A percentile compares a stretch with the other conserved stretches of the same genome.
These are phyloP conservation scores for Athene cunicularia DNA, from an alignment of 2,113 vertebrate species.

Conservation along the genomic window DNA sequence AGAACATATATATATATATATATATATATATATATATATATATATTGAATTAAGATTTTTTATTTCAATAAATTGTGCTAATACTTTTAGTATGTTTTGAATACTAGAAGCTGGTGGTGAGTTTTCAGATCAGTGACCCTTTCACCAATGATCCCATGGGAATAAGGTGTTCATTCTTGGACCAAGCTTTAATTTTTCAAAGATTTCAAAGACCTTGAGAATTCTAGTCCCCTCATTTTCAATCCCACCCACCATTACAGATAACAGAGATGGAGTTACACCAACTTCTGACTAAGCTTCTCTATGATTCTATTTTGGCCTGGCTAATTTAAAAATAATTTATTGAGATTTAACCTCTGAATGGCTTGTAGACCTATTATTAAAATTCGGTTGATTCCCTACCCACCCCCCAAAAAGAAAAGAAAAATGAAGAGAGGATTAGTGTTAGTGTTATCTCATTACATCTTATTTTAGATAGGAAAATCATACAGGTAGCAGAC, in stretches of 20 bases:
- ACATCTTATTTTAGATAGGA: not conserved
- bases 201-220: not conserved
- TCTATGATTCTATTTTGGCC: not conserved
- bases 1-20: not conserved
- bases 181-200: not conserved
- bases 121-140: not conserved
- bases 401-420: too few relatives aligned
- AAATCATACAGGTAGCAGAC: not conserved
- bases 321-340: not conserved
- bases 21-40: too few relatives aligned
- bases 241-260: not conserved
- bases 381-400: not conserved
- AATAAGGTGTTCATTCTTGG: not conserved
- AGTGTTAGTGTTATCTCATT: not conserved
- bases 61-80: not conserved
- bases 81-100: not conserved
- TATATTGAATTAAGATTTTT: not conserved
- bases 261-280: not conserved
- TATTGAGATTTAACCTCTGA: not conserved
- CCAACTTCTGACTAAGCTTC: not conserved
- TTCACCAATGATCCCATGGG: not conserved
- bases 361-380: not conserved
- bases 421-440: not conserved
- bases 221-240: not conserved
- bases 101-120: not conserved